Evolutionary conservation across 2,797 vertebrate genomes (phyloP).

Genomic region (Pseudochaenichthys georgianus): DNA sequence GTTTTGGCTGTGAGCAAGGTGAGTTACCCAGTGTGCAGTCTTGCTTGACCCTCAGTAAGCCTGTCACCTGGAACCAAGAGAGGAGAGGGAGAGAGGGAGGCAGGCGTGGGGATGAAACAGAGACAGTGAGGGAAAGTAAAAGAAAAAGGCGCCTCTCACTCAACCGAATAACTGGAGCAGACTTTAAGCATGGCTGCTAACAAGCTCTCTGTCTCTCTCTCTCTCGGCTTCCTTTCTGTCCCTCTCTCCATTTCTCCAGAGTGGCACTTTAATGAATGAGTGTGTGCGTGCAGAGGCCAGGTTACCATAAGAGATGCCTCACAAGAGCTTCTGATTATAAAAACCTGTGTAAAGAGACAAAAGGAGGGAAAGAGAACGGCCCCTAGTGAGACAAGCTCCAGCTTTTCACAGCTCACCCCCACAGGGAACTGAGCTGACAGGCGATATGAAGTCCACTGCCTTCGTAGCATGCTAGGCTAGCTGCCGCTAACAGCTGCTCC

Average conservation of each 20-base stretch:
- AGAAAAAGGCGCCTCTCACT: slow-evolving; percentile 68
- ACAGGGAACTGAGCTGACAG: slow-evolving; percentile 63
- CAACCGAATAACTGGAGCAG: slow-evolving; percentile 79
- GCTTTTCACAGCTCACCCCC: slow-evolving; percentile 65
- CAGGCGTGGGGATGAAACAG: slow-evolving; percentile 63
- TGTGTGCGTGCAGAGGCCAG: slow-evolving; percentile 70
- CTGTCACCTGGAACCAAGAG: slow-evolving; percentile 83
- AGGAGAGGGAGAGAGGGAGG: slow-evolving; percentile 45
- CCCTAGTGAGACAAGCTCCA: slow-evolving; percentile 64
- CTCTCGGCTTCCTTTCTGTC: slow-evolving; percentile 64
- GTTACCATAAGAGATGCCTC: slow-evolving; percentile 77
- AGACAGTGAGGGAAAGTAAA: slow-evolving; percentile 53
- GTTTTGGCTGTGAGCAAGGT: slow-evolving; percentile 67
- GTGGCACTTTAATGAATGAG: slow-evolving; percentile 77
- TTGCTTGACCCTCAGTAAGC: slow-evolving; percentile 82
- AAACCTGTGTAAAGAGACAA: slow-evolving; percentile 66
- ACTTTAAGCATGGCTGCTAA: slow-evolving; percentile 81
- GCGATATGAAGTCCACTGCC: slow-evolving; percentile 55
- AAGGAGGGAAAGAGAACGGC: slow-evolving; percentile 48
- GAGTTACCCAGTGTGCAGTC: slow-evolving; percentile 81
- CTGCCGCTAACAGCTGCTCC: slow-evolving; percentile 49
- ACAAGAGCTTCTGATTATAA: slow-evolving; percentile 78
- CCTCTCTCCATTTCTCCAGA: slow-evolving; percentile 61
- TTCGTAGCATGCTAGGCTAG: slow-evolving; percentile 56
- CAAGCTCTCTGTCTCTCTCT: slow-evolving; percentile 70